A percentile compares a stretch with the other conserved stretches of the same genome.
Evolutionary conservation across 2,888 invertebrate genomes (phyloP).

Genomic region (Globia sparganii): DNA sequence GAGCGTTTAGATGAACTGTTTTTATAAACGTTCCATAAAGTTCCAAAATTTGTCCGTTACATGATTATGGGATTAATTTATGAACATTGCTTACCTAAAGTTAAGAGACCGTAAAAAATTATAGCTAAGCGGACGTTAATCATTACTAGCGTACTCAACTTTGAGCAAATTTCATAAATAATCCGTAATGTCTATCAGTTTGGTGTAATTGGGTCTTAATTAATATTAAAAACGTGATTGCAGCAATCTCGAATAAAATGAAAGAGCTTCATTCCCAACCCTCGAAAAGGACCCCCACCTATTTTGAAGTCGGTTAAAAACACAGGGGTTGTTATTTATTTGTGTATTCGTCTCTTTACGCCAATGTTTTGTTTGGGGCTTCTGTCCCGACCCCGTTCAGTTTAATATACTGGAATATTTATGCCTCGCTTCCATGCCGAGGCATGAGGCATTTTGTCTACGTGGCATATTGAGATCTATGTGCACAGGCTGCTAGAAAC

Average conservation of each 20-base stretch:
- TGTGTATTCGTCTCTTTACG: constrained; percentile 37
- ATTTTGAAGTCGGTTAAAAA: constrained; percentile 49
- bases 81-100: not conserved
- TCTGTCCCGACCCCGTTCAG: constrained; percentile 40
- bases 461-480: constrained; percentile 60
- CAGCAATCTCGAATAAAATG: not conserved
- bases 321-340: constrained; percentile 51
- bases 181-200: not conserved
- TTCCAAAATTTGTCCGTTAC: not conserved
- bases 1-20: no score
- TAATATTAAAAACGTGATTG: not conserved
- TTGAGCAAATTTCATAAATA: not conserved
- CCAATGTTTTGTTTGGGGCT: constrained; percentile 43
- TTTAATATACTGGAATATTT: constrained; percentile 61
- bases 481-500: constrained; percentile 34
- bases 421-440: constrained; percentile 47
- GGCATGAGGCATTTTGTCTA: constrained; percentile 54
- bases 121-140: not conserved
- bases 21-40: no score
- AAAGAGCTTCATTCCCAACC: not conserved
- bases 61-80: not conserved
- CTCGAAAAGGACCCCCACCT: not conserved
- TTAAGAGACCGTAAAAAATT: not conserved
- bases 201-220: not conserved
- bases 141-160: not conserved